Percentiles rank a stretch among this genome's conserved stretches.
Evolutionary conservation across 2,888 invertebrate genomes (phyloP).

Genomic region (Campoplex capitator): DNA sequence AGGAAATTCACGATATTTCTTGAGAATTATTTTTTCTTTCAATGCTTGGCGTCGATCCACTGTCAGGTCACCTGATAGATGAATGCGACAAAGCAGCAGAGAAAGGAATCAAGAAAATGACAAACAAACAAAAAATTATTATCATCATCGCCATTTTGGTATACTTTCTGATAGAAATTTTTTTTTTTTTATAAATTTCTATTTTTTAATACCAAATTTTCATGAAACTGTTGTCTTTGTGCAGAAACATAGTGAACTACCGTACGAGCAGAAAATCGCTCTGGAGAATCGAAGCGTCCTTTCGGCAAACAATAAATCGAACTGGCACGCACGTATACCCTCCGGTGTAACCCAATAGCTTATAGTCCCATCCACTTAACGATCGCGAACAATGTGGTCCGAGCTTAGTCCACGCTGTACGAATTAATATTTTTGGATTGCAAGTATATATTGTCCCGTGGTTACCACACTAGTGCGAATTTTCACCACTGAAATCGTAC

Average conservation of each 20-base stretch:
- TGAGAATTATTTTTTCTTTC: not conserved
- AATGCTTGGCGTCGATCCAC: not conserved
- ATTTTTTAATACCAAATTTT: not conserved
- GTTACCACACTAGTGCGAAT: no score
- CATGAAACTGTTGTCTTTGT: not conserved
- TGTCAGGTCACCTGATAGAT: not conserved
- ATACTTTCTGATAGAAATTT: not conserved
- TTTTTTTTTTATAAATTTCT: not conserved
- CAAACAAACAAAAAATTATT: not conserved
- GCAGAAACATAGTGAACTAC: not conserved
- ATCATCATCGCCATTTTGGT: not conserved
- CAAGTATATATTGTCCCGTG: constrained; percentile 54
- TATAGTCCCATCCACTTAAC: constrained; percentile 37
- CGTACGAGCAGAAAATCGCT: not conserved
- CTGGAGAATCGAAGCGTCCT: constrained; percentile 44
- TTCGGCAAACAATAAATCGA: constrained; percentile 64
- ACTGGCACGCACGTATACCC: constrained; percentile 67
- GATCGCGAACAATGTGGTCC: constrained; percentile 50
- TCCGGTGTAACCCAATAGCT: constrained; percentile 76
- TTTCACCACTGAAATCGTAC: no score
- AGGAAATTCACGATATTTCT: no score
- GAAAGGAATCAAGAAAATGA: not conserved
- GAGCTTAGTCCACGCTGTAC: constrained; percentile 61
- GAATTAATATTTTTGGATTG: constrained; percentile 70
- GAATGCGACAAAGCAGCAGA: no score